These are phyloP conservation scores for Lasiommata megera DNA, from an alignment of 2,888 invertebrate genomes.

Conservation along the genomic window DNA sequence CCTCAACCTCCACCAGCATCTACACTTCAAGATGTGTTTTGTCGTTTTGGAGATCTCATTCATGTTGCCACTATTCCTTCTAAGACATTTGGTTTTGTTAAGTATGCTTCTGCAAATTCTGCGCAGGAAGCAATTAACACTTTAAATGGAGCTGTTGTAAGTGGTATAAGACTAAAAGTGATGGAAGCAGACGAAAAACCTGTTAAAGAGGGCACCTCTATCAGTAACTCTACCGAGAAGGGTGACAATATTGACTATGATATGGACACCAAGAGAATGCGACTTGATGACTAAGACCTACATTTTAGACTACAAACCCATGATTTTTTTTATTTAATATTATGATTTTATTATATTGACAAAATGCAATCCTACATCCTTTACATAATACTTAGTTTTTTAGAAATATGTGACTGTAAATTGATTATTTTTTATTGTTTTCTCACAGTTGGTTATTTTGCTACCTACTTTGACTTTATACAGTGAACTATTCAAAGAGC, in stretches of 20 bases:
- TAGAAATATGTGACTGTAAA: no score
- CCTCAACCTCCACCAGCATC: conserved; percentile 86
- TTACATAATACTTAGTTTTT: no score
- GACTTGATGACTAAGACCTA: conserved; percentile 36
- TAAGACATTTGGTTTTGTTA: conserved; percentile 96
- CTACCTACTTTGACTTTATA: no score
- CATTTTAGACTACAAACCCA: neutral
- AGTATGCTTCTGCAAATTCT: conserved; percentile 89
- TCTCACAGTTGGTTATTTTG: no score
- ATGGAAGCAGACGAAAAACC: conserved; percentile 91
- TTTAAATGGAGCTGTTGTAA: conserved; percentile 91
- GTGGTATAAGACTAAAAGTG: conserved; percentile 91
- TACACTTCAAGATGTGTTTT: conserved; percentile 91
- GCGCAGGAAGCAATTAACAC: conserved; percentile 87
- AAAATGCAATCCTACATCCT: no score
- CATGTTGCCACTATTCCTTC: conserved; percentile 93
- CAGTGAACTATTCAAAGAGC: no score
- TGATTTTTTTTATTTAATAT: neutral
- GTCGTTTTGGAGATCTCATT: conserved; percentile 94
- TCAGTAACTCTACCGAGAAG: conserved; percentile 26
- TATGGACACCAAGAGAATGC: conserved; percentile 55
- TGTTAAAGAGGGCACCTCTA: no score
- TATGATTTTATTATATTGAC: neutral
- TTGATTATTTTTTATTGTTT: no score
- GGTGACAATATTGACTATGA: conserved; percentile 46